Conservation (phyloP, 2,888 invertebrate genomes). For the Calameuta idolon region DNA sequence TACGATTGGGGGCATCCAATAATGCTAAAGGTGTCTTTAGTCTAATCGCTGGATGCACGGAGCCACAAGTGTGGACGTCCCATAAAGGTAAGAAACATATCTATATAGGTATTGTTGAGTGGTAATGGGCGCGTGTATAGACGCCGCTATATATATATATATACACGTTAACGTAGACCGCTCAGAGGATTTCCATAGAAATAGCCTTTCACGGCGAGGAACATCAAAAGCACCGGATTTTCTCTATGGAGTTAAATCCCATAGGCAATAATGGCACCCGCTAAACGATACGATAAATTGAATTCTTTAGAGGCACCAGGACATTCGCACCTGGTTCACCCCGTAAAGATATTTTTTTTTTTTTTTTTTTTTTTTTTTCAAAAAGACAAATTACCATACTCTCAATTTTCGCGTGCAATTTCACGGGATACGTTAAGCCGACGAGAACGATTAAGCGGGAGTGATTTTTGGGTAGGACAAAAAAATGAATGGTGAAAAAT, state of each 20-base stretch:
- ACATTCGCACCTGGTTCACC: not conserved
- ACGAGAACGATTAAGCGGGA: slow-evolving; percentile 14
- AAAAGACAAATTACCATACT: slow-evolving; percentile 16
- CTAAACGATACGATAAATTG: slow-evolving; percentile 3
- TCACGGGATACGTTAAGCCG: slow-evolving; percentile 18
- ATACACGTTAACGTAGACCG: not conserved
- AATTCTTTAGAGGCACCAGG: not conserved
- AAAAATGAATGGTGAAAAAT: not conserved
- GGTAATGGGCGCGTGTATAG: not conserved
- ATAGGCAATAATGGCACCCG: not conserved
- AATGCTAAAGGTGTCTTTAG: not conserved
- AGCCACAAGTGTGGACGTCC: not conserved
- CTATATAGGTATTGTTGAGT: not conserved
- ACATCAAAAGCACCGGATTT: slow-evolving; percentile 40
- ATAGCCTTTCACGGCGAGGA: slow-evolving; percentile 25
- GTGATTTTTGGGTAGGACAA: slow-evolving; percentile 26
- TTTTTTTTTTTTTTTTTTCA: slow-evolving; percentile 32
- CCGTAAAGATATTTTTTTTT: slow-evolving; percentile 38
- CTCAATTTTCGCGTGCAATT: not conserved
- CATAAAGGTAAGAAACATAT: slow-evolving; percentile 2
- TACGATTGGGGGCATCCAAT: not conserved
- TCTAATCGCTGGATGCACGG: not conserved
- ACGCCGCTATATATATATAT: not conserved
- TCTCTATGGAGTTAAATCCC: slow-evolving; percentile 13
- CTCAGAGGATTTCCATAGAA: slow-evolving; percentile 1